Conservation (phyloP, 2,797 vertebrate species). For the Pteronotus mesoamericanus region DNA sequence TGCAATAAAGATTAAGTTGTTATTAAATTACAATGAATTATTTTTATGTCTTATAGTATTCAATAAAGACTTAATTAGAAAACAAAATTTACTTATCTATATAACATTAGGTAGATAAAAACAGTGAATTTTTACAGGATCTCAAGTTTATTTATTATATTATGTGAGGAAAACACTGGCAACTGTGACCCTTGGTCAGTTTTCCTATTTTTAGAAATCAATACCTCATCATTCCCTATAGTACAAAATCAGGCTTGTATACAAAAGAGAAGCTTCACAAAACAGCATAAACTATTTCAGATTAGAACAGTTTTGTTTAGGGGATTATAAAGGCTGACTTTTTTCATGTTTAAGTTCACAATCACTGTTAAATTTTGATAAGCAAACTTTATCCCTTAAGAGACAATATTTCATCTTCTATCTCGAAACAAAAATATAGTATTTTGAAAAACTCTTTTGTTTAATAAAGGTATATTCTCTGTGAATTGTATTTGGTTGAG, state of each 20-base stretch:
- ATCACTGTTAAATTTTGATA: background rate
- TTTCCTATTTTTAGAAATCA: slow-evolving; percentile 21
- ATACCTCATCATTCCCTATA: background rate
- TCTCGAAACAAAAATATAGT: background rate
- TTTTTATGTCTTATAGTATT: background rate
- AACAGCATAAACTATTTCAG: background rate
- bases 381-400: background rate
- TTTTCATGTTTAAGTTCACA: background rate
- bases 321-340: background rate
- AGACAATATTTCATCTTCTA: background rate
- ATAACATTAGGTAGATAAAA: slow-evolving; percentile 10
- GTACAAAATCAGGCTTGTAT: background rate
- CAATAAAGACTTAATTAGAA: background rate
- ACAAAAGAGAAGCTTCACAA: background rate
- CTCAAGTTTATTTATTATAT: background rate
- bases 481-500: slow-evolving; percentile 4
- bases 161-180: background rate
- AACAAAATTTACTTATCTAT: background rate
- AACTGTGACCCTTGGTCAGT: background rate
- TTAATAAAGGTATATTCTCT: background rate
- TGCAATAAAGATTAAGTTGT: background rate
- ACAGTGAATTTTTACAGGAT: background rate
- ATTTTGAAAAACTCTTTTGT: slow-evolving; percentile 27
- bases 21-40: background rate
- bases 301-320: background rate